A percentile compares a stretch with the other conserved stretches of the same genome.
phyloP scores from a whole-genome alignment of 2,113 vertebrate species.

The Ceyx melanurus region DNA sequence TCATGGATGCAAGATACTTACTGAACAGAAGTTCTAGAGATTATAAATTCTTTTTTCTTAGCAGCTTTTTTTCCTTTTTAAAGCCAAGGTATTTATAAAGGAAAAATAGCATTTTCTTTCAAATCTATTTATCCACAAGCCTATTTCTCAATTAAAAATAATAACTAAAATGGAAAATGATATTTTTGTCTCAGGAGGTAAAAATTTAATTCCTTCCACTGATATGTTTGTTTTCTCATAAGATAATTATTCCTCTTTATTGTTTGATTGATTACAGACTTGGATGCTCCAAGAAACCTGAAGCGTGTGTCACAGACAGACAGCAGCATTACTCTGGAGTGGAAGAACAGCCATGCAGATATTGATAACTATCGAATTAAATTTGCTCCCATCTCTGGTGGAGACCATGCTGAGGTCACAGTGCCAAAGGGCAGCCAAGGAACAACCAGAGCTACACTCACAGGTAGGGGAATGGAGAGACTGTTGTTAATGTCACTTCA shows the following conservation, averaged over 20 bases:
- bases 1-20: background rate
- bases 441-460: slow-evolving; percentile 87
- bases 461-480: slow-evolving; percentile 69
- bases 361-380: slow-evolving; percentile 90
- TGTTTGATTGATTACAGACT: slow-evolving; percentile 72
- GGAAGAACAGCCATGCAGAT: slow-evolving; percentile 87
- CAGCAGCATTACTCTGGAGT: slow-evolving; percentile 90
- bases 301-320: slow-evolving; percentile 87
- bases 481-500: rapidly evolving
- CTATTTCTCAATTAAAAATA: background rate
- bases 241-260: background rate
- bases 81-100: background rate
- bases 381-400: slow-evolving; percentile 92
- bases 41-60: background rate
- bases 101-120: background rate
- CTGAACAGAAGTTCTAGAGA: background rate
- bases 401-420: slow-evolving; percentile 87
- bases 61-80: background rate
- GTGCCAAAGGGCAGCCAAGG: slow-evolving; percentile 81
- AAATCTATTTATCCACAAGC: background rate
- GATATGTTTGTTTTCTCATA: background rate
- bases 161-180: background rate
- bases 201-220: background rate
- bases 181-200: background rate
- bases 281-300: slow-evolving; percentile 90